These are phyloP conservation scores for Neoaliturus tenellus DNA, from an alignment of 2,888 invertebrate species.

Conservation along the genomic window DNA sequence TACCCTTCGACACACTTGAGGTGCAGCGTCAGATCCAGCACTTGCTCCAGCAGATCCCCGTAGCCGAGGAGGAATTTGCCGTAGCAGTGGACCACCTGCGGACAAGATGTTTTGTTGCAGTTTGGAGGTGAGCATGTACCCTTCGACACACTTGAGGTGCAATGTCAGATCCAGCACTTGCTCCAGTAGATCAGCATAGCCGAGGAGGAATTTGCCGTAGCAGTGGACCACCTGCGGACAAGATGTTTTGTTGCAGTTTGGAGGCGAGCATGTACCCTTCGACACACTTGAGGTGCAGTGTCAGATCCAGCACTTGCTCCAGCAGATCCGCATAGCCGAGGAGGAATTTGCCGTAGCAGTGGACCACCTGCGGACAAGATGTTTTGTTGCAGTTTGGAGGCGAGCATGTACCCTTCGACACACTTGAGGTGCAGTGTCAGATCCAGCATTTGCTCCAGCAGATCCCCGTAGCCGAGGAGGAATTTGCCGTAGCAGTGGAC, in stretches of 20 bases:
- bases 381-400: constrained; percentile 78
- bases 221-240: constrained; percentile 71
- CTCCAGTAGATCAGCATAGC: constrained; percentile 79
- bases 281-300: constrained; percentile 81
- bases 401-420: constrained; percentile 79
- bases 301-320: constrained; percentile 80
- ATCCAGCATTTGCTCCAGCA: constrained; percentile 81
- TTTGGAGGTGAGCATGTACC: constrained; percentile 78
- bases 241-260: constrained; percentile 77
- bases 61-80: constrained; percentile 78
- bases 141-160: constrained; percentile 81
- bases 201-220: constrained; percentile 74
- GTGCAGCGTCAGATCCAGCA: constrained; percentile 83
- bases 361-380: constrained; percentile 73
- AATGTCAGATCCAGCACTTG: constrained; percentile 83
- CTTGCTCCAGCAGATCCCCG: constrained; percentile 78
- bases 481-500: constrained; percentile 69
- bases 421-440: constrained; percentile 82
- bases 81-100: constrained; percentile 21
- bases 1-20: constrained; percentile 82
- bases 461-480: constrained; percentile 80
- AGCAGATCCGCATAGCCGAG: constrained; percentile 81
- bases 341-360: constrained; percentile 72
- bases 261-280: constrained; percentile 80
- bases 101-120: constrained; percentile 78